Base-by-base conservation (phyloP, 1,140 invertebrate species). In the Drosophila busckii region DNA sequence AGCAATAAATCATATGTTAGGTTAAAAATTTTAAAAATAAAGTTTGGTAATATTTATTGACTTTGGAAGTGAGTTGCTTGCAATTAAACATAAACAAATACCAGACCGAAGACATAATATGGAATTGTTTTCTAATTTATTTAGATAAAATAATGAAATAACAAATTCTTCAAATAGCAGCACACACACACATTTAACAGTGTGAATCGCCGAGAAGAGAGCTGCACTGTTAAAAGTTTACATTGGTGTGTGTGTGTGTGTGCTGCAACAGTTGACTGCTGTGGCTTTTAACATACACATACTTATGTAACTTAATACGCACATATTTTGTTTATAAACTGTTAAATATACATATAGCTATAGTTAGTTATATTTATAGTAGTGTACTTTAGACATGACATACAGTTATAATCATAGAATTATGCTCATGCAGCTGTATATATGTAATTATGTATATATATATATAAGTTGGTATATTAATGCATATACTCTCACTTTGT, bases 291-390 rank as follows among this genome's bases (percentile, higher is more conserved):
- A 19, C 29, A 29, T 19, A 17, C 28, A 56, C 44, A 55, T 31
- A 46, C 48, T 19, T n/a, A n/a, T n/a, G n/a, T n/a, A n/a, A 8
- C 35, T 40, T 49, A 41, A 50, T 10, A 58, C 35, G 42, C 34
- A 56, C 44, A 32, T 23, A 20, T 13, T 25, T 8, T 19, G 19
- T 48, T 16, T 53, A 55, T 55, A 50, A 38, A 65, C 53, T 29
- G 45, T 38, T 52, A 45, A 29, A 41, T 41, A 37, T 40, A 29
- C 44, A 48, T 64, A 52, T 44, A 41, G 26, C 49, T 60, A 49
- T 78, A 78, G 46, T 50, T 70, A 66, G 37, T 58, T 59, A 73
- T 64, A 75, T 59, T 58, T 55, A 62, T 62, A 66, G 19, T 66
- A 56, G 63, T 66, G 50, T 64, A 69, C 49, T 58, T 58, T 52